Base-by-base conservation (phyloP, 2,113 vertebrate species). In the Nasalis larvatus region DNA sequence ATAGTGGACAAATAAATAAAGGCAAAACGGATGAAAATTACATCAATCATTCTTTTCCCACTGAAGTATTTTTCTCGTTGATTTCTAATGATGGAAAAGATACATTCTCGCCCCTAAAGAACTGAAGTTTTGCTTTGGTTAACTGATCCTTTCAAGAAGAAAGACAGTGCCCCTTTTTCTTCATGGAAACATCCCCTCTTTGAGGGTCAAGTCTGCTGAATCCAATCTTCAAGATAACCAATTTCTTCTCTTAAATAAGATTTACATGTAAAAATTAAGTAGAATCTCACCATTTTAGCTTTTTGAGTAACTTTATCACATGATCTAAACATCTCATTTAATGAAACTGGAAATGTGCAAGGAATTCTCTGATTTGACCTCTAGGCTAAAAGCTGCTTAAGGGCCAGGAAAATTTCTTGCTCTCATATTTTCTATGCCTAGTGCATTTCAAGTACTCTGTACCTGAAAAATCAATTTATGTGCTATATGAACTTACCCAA, bases 181-280 rank as follows among this genome's bases (percentile, higher is more conserved):
- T 91, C 23, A 47, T 32, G 32, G 18, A 94, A 40, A 86, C 0
- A 2, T 47, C 1, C 3, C 1, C 1, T 80, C 4, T 11, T 58
- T 76, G n/a, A 77, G 45, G 10, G 8, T 37, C 14, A 58, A 90
- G 1, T 20, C 30, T 42, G 4, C 7, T 25, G 18, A 92, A 92
- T 3, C 21, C 42, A 78, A 68, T 20, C 60, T 63, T 66, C 17
- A 84, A 92, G 12, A 66, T 27, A 93, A 32, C 14, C 40, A 6
- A 42, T 78, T 69, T 66, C 8, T 84, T 91, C n/a, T 47, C 58
- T 4, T 63, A 91, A 92, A 54, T 8, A 21, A 77, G 71, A 63
- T 27, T 32, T 58, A 82, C 85, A 71, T 91, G 7, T 66, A 71
- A 94, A 76, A 69, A 71, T 73, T 58, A 60, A 78, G 20, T 63